A percentile compares a stretch with the other conserved stretches of the same genome.
phyloP scores from a whole-genome alignment of 1,140 invertebrate species.

The Apis cerana region DNA sequence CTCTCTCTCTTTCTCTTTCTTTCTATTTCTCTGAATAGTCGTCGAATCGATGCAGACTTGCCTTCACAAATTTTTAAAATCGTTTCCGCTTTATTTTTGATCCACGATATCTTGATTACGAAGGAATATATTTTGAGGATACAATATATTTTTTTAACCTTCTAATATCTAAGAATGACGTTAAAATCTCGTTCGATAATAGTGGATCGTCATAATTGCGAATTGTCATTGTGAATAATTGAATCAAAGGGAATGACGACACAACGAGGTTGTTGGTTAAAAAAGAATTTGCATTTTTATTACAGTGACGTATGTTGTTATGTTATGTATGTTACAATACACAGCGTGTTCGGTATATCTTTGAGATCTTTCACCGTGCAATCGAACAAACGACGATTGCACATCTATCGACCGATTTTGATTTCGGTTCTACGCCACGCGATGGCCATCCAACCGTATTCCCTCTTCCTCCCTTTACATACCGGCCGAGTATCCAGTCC shows the following conservation, averaged over 20 bases:
- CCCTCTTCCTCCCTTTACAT: background rate
- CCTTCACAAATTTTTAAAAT: too few relatives aligned
- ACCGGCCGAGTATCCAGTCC: too few relatives aligned
- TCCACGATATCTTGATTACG: too few relatives aligned
- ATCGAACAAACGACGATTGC: constrained; percentile 14
- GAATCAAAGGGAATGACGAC: background rate
- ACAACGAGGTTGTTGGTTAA: constrained; percentile 47
- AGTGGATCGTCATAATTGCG: too few relatives aligned
- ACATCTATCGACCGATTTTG: constrained; percentile 19
- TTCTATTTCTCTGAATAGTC: too few relatives aligned
- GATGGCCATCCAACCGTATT: background rate
- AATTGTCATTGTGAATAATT: background rate
- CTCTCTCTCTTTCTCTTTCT: too few relatives aligned
- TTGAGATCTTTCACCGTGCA: constrained; percentile 22
- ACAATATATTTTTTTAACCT: too few relatives aligned
- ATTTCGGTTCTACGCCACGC: background rate
- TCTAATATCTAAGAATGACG: too few relatives aligned
- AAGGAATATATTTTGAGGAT: too few relatives aligned
- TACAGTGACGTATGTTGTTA: constrained; percentile 68
- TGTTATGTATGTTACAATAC: constrained; percentile 61
- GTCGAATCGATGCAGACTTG: too few relatives aligned
- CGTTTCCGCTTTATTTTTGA: too few relatives aligned
- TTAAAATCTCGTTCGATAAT: too few relatives aligned
- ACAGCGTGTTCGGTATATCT: constrained; percentile 57
- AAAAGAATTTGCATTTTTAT: constrained; percentile 73